Percentiles rank a stretch among this genome's conserved stretches.
Evolutionary conservation across 1,140 invertebrate genomes (phyloP).

Genomic region (Habropoda laboriosa): DNA sequence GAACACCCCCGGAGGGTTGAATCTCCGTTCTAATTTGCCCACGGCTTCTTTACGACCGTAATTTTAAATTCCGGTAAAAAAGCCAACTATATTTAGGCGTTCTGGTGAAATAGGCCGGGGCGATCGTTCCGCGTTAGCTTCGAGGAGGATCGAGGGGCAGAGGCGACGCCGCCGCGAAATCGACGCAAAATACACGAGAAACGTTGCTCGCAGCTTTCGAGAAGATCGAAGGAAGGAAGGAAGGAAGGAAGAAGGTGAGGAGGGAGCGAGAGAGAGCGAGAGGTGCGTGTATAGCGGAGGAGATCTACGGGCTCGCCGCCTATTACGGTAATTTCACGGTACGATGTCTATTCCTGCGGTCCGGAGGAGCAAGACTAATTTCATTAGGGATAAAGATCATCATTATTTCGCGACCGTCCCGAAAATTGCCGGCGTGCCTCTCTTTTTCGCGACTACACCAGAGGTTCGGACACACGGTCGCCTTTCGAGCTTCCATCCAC

Average conservation of each 20-base stretch:
- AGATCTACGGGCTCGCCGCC: conserved; percentile 62
- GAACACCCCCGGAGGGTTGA: conserved; percentile 59
- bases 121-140: conserved; percentile 52
- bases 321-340: conserved; percentile 79
- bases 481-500: conserved; percentile 33
- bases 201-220: conserved; percentile 2
- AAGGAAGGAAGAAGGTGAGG: background rate
- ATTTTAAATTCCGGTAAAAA: conserved; percentile 73
- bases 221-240: background rate
- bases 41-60: conserved; percentile 74
- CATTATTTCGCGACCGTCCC: conserved; percentile 75
- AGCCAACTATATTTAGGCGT: conserved; percentile 70
- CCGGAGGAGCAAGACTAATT: conserved; percentile 74
- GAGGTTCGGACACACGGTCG: conserved; percentile 38
- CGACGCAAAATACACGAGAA: conserved; percentile 60
- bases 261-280: conserved; percentile 3
- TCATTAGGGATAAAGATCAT: conserved; percentile 80
- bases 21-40: conserved; percentile 74
- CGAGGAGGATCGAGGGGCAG: background rate
- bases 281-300: conserved; percentile 41
- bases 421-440: conserved; percentile 70
- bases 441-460: conserved; percentile 61
- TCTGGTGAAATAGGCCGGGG: conserved; percentile 61
- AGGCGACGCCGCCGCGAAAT: conserved; percentile 32
- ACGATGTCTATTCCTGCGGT: conserved; percentile 72